Percentiles rank a stretch among this genome's conserved stretches.
phyloP scores from a whole-genome alignment of 2,113 vertebrate species.

The Protobothrops flavoviridis region DNA sequence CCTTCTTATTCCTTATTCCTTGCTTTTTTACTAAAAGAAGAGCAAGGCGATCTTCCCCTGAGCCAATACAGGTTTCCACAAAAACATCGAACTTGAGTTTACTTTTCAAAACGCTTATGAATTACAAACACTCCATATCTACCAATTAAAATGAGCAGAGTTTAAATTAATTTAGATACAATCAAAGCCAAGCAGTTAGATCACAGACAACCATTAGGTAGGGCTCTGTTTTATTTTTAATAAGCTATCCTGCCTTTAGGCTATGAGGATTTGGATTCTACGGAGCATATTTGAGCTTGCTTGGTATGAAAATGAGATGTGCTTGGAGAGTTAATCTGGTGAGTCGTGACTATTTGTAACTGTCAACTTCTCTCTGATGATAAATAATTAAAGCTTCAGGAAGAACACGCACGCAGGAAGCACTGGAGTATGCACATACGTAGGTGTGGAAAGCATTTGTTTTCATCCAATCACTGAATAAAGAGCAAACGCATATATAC shows the following conservation, averaged over 20 bases:
- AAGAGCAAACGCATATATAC: conserved; percentile 35
- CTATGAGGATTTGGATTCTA: conserved; percentile 21
- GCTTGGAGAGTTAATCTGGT: conserved; percentile 69
- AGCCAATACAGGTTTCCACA: not conserved
- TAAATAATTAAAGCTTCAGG: conserved; percentile 78
- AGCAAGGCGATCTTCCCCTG: not conserved
- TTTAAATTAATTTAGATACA: conserved; percentile 32
- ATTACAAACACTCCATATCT: not conserved
- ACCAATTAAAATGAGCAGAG: conserved; percentile 26
- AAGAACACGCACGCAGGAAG: conserved; percentile 65
- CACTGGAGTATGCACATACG: conserved; percentile 61
- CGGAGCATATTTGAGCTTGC: not conserved
- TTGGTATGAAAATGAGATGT: conserved; percentile 55
- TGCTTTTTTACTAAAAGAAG: not conserved
- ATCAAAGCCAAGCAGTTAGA: not conserved
- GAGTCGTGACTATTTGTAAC: conserved; percentile 73
- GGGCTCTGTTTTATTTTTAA: conserved; percentile 9
- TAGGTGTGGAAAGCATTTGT: conserved; percentile 71
- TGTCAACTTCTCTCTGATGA: conserved; percentile 74
- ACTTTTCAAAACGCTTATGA: conserved; percentile 19
- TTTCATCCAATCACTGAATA: conserved; percentile 75
- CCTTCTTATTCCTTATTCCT: not conserved
- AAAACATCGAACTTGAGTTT: not conserved
- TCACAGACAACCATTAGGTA: not conserved
- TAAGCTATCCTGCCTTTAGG: conserved; percentile 6